Conservation (phyloP, 2,113 vertebrate species). For the Gracilinanus agilis region DNA sequence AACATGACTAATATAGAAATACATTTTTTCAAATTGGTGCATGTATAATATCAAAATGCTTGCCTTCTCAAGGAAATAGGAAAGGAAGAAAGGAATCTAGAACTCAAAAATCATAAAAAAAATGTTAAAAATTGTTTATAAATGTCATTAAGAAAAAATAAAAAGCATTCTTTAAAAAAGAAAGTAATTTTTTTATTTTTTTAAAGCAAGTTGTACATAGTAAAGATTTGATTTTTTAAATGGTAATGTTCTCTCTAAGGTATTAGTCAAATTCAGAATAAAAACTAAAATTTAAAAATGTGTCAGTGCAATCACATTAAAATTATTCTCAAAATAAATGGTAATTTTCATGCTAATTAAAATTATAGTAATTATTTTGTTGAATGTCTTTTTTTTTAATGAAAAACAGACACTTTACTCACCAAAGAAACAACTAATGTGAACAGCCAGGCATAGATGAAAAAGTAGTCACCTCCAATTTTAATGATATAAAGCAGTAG, state of each 20-base stretch:
- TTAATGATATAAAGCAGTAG: constrained; percentile 99
- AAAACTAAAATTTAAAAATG: background rate
- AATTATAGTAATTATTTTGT: constrained; percentile 21
- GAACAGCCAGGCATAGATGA: constrained; percentile 99
- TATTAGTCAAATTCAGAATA: background rate
- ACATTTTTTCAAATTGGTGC: background rate
- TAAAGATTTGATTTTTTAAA: background rate
- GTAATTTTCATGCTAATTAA: constrained; percentile 31
- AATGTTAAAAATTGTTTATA: background rate
- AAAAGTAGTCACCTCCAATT: constrained; percentile 99
- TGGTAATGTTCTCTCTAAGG: background rate
- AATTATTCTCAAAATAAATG: background rate
- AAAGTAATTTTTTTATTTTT: too few species aligned
- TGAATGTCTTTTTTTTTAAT: constrained; percentile 54
- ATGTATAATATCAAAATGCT: background rate
- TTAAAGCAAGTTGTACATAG: background rate
- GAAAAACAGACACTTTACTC: constrained; percentile 79
- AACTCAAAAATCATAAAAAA: too few species aligned
- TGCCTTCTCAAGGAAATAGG: background rate
- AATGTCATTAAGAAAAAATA: background rate
- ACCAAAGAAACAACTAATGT: constrained; percentile 97
- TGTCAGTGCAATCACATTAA: background rate
- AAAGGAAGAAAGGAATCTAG: background rate
- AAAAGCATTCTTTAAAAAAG: too few species aligned
- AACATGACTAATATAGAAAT: background rate